These are phyloP conservation scores for Oxyscelio sp. DNA, from an alignment of 2,888 invertebrate genomes.

Conservation along the genomic window DNA sequence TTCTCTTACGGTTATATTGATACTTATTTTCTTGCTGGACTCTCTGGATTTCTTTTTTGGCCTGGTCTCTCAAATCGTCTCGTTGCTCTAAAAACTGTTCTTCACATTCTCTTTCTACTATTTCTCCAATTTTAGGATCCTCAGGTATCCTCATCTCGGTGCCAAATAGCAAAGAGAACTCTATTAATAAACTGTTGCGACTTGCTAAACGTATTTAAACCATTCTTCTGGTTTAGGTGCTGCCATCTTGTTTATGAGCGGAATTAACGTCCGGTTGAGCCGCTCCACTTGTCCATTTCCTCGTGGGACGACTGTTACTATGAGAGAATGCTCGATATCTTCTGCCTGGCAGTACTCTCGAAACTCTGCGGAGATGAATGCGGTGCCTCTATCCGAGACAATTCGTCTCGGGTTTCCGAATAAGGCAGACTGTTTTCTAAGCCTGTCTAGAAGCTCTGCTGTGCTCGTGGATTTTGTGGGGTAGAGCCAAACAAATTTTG, in stretches of 20 bases:
- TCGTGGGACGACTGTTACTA: conserved; percentile 76
- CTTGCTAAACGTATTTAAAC: not conserved
- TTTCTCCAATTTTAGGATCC: too few relatives aligned
- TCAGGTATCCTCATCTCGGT: too few relatives aligned
- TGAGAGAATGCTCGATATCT: conserved; percentile 5
- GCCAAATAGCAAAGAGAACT: too few relatives aligned
- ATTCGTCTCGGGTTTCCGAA: too few relatives aligned
- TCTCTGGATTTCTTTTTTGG: not conserved
- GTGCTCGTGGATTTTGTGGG: conserved; percentile 34
- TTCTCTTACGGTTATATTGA: conserved; percentile 8
- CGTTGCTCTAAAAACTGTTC: not conserved
- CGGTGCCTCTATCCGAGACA: too few relatives aligned
- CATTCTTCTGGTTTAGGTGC: not conserved
- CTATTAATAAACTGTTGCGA: too few relatives aligned
- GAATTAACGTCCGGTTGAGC: conserved; percentile 18
- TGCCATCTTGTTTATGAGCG: conserved; percentile 19
- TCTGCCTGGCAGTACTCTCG: conserved; percentile 3
- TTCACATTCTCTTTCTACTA: not conserved
- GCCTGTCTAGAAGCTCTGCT: conserved; percentile 43
- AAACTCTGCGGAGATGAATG: not conserved
- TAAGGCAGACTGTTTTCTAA: conserved; percentile 59
- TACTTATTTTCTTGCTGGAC: not conserved
- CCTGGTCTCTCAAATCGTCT: not conserved
- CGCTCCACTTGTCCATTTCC: conserved; percentile 80
- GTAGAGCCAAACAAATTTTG: conserved; percentile 54